phyloP scores from a whole-genome alignment of 2,888 invertebrate genomes.

The Andricus curvator region DNA sequence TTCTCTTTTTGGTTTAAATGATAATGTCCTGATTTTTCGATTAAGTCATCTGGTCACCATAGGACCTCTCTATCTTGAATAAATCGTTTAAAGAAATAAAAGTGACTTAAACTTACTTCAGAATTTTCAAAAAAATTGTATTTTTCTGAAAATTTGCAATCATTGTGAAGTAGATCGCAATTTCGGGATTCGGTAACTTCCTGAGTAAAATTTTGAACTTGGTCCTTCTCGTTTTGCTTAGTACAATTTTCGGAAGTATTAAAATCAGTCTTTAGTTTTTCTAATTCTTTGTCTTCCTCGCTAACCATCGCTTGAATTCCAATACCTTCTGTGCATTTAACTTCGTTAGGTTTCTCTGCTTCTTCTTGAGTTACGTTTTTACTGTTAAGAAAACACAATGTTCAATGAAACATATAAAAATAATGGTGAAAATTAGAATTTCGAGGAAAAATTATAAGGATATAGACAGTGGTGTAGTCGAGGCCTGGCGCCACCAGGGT shows the following conservation, averaged over 20 bases:
- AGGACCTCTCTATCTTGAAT: no score
- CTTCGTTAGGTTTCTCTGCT: conserved; percentile 60
- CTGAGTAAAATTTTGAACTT: background rate
- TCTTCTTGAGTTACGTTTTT: conserved; percentile 55
- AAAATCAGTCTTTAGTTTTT: background rate
- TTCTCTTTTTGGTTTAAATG: no score
- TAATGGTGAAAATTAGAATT: background rate
- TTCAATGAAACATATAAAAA: background rate
- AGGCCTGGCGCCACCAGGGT: no score
- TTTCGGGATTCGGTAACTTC: background rate
- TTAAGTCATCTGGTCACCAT: no score
- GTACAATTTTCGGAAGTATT: background rate
- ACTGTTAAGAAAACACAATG: conserved; percentile 47
- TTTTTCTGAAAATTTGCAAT: background rate
- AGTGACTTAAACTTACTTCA: background rate
- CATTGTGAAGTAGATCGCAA: background rate
- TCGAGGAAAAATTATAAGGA: background rate
- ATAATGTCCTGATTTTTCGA: no score
- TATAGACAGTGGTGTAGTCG: no score
- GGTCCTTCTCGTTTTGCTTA: background rate
- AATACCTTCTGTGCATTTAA: conserved; percentile 58
- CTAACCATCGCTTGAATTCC: conserved; percentile 57
- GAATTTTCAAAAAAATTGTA: background rate
- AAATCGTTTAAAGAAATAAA: background rate
- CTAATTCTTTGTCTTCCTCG: conserved; percentile 34